phyloP scores from a whole-genome alignment of 92 coral and sea anemone species.

The Blastomussa wellsi region DNA sequence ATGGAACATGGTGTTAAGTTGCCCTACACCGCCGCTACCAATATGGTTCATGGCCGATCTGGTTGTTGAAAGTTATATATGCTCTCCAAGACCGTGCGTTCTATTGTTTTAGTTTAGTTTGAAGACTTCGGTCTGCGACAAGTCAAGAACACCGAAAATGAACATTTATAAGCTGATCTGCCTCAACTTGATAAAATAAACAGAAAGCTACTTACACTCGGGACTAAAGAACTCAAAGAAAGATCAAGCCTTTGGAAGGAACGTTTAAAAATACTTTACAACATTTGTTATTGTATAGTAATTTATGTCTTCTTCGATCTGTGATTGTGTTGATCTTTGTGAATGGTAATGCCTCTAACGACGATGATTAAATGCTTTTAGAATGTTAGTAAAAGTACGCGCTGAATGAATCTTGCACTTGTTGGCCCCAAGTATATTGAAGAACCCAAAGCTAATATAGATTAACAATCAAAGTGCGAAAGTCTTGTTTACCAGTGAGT shows the following conservation, averaged over 20 bases:
- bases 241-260: not conserved
- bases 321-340: not conserved
- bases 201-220: not conserved
- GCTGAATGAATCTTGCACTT: not conserved
- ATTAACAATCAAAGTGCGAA: not conserved
- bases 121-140: not conserved
- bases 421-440: not conserved
- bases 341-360: not conserved
- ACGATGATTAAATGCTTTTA: not conserved
- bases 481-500: conserved; percentile 3
- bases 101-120: not conserved
- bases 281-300: not conserved
- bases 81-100: not conserved
- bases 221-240: not conserved
- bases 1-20: conserved; percentile 81
- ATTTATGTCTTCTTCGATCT: not conserved
- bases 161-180: not conserved
- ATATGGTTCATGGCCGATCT: conserved; percentile 90
- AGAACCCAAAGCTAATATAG: not conserved
- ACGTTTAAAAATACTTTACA: not conserved
- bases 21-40: conserved; percentile 85
- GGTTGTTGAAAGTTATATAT: conserved; percentile 56
- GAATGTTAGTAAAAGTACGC: not conserved
- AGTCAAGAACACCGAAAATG: not conserved
- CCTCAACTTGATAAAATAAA: not conserved